These are phyloP conservation scores for Gallinago stenura DNA, from an alignment of 2,797 vertebrate genomes.

Conservation along the genomic window DNA sequence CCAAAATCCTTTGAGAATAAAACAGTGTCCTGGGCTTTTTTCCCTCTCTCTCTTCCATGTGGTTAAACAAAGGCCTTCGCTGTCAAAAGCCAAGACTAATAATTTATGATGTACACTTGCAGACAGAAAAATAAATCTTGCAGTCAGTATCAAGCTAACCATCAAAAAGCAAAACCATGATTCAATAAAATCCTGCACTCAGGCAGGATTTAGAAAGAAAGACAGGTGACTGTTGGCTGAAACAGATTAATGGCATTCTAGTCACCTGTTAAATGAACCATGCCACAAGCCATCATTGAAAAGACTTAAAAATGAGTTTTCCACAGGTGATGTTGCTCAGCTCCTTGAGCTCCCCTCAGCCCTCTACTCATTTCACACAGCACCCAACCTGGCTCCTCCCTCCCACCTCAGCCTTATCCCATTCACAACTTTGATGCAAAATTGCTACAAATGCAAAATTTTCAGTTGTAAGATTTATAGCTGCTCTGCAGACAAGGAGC, in stretches of 20 bases:
- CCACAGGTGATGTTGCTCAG: neutral
- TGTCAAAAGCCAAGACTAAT: neutral
- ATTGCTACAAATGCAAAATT: neutral
- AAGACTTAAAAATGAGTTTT: neutral
- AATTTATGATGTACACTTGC: neutral
- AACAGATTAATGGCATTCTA: neutral
- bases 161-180: neutral
- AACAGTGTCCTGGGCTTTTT: neutral
- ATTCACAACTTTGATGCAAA: neutral
- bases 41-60: neutral
- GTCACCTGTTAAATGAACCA: neutral
- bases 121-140: neutral
- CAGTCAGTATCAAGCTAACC: neutral
- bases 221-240: neutral
- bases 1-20: neutral
- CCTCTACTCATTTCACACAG: neutral
- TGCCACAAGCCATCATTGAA: neutral
- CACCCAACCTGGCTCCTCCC: neutral
- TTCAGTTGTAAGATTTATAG: neutral
- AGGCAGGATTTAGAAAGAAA: neutral
- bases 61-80: slow-evolving; percentile 26
- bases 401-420: neutral
- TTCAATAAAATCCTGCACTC: neutral
- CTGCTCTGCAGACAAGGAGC: neutral
- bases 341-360: neutral